A percentile compares a stretch with the other conserved stretches of the same genome.
Conservation (phyloP, 1,140 invertebrate species). For the Drosophila nebulosa region DNA sequence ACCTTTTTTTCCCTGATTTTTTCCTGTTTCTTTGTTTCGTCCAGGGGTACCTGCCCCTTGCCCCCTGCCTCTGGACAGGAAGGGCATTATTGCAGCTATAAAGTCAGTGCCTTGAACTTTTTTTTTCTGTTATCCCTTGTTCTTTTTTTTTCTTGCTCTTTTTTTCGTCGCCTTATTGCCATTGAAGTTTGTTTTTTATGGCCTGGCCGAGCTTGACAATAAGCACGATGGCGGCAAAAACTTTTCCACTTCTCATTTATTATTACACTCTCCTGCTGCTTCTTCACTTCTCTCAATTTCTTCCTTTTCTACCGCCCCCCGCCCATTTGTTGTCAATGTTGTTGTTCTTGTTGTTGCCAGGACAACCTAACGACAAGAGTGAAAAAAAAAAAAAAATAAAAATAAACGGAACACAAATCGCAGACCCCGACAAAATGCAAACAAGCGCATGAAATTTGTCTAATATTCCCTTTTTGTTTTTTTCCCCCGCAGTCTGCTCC, state of each 20-base stretch:
- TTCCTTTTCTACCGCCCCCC: background rate
- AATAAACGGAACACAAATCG: conserved; percentile 41
- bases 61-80: conserved; percentile 8
- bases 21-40: background rate
- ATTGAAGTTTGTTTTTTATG: conserved; percentile 78
- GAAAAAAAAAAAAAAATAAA: too few relatives aligned
- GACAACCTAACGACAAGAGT: conserved; percentile 63
- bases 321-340: background rate
- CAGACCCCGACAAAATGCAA: conserved; percentile 44
- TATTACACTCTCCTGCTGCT: conserved; percentile 56
- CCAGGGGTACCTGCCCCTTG: background rate
- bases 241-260: conserved; percentile 79
- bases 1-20: conserved; percentile 36
- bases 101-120: conserved; percentile 78
- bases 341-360: conserved; percentile 50
- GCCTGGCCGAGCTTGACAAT: conserved; percentile 75
- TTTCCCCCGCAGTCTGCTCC: background rate
- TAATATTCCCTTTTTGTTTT: conserved; percentile 16
- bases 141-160: conserved; percentile 52
- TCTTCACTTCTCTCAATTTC: background rate
- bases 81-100: conserved; percentile 74
- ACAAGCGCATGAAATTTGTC: conserved; percentile 53
- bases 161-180: conserved; percentile 74
- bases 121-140: conserved; percentile 52
- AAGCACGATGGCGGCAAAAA: conserved; percentile 71